Percentiles rank a stretch among this genome's conserved stretches.
phyloP scores from a whole-genome alignment of 2,113 vertebrate species.

The Octodon degus region DNA sequence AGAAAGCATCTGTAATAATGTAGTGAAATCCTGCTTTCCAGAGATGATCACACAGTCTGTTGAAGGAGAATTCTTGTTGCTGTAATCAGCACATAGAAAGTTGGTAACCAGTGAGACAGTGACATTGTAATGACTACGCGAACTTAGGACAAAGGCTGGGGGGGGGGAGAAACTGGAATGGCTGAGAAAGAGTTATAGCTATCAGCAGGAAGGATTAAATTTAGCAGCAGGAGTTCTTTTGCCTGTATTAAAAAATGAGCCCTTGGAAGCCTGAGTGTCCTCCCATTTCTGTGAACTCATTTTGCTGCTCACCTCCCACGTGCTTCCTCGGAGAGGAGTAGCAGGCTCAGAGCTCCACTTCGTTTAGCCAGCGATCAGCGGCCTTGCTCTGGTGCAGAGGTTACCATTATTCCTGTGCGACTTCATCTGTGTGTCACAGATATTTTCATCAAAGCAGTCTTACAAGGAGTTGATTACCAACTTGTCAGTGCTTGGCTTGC shows the following conservation, averaged over 20 bases:
- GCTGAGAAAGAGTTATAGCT: not conserved
- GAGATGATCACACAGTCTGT: not conserved
- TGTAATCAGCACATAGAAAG: not conserved
- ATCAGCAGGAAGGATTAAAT: not conserved
- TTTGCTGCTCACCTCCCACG: accelerated
- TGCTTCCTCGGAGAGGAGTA: not conserved
- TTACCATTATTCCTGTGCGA: not conserved
- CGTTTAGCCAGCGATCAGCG: too few species aligned
- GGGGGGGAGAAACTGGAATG: not conserved
- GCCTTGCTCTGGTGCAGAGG: not conserved
- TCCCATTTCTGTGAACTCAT: not conserved
- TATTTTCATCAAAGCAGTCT: not conserved
- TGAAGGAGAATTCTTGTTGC: not conserved
- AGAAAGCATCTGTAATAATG: not conserved
- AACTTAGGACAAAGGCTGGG: not conserved
- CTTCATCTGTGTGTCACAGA: not conserved
- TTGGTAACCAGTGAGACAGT: not conserved
- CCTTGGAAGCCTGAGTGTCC: not conserved
- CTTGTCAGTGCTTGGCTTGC: not conserved
- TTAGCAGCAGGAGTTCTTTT: not conserved
- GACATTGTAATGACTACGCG: not conserved
- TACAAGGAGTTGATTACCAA: too few species aligned
- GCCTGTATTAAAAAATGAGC: not conserved
- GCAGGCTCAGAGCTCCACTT: not conserved
- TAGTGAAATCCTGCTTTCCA: not conserved